A percentile compares a stretch with the other conserved stretches of the same genome.
phyloP scores from a whole-genome alignment of 2,113 vertebrate species.

The Bubo bubo region DNA sequence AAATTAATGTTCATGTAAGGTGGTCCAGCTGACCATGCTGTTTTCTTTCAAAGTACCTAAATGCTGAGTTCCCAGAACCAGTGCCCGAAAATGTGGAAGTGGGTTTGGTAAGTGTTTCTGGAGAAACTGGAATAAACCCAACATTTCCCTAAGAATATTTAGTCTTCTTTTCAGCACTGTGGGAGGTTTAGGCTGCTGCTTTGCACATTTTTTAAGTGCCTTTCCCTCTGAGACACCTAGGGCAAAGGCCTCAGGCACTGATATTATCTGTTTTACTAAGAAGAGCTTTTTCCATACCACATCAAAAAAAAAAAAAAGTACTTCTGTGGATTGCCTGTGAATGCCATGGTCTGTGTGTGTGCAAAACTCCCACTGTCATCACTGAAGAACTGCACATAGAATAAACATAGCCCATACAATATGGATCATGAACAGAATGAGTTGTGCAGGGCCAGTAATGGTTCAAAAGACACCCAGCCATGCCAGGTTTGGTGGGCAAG shows the following conservation, averaged over 20 bases:
- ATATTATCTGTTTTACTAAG: conserved; percentile 56
- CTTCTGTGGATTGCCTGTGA: neutral
- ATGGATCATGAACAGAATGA: neutral
- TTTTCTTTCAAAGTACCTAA: conserved; percentile 54
- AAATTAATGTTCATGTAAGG: conserved; percentile 40
- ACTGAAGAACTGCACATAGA: neutral
- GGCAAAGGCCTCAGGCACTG: conserved; percentile 55
- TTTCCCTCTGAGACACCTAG: conserved; percentile 58
- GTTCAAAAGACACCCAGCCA: neutral
- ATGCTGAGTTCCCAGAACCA: conserved; percentile 61
- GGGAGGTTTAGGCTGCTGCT: conserved; percentile 63
- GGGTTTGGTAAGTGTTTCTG: conserved; percentile 55
- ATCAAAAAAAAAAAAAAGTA: neutral
- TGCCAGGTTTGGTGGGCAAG: neutral
- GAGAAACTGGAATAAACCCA: conserved; percentile 39
- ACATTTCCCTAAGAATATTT: conserved; percentile 48
- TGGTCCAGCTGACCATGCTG: conserved; percentile 56
- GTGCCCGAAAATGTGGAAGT: conserved; percentile 54
- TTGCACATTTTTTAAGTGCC: conserved; percentile 62
- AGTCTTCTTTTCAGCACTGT: conserved; percentile 62
- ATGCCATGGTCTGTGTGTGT: neutral
- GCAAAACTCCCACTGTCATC: neutral
- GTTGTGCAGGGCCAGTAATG: neutral
- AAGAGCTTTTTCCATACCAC: conserved; percentile 39
- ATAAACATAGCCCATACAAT: neutral